Conservation (phyloP, 1,140 invertebrate genomes). For the Anagrus nilaparvatae region DNA sequence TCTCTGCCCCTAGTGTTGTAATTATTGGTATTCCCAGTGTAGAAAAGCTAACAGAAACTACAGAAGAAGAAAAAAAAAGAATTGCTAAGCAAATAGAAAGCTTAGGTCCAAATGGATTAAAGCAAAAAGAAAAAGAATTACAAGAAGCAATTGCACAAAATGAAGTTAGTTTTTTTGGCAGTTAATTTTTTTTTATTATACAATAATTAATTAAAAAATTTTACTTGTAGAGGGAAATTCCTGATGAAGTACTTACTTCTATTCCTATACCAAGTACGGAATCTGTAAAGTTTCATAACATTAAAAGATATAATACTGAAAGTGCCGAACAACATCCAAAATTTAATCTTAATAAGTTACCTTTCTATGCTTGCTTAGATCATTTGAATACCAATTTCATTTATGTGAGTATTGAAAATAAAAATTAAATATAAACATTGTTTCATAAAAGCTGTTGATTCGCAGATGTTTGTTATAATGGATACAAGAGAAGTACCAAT, state of each 20-base stretch:
- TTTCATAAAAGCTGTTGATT: constrained; percentile 14
- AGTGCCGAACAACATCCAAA: constrained; percentile 43
- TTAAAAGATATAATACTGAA: constrained; percentile 48
- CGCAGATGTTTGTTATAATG: constrained; percentile 56
- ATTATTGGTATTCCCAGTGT: constrained; percentile 48
- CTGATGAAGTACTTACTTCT: constrained; percentile 53
- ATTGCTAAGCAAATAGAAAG: constrained; percentile 51
- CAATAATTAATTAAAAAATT: constrained; percentile 1
- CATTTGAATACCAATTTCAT: constrained; percentile 75
- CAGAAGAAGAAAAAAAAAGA: constrained; percentile 55
- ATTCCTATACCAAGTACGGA: constrained; percentile 59
- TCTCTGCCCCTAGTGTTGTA: constrained; percentile 45
- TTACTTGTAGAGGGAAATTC: constrained; percentile 47
- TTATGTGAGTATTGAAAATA: constrained; percentile 53
- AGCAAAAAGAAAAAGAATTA: constrained; percentile 50
- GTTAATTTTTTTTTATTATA: constrained; percentile 4
- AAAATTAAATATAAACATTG: constrained; percentile 7
- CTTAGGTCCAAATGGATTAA: constrained; percentile 60
- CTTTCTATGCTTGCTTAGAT: constrained; percentile 67
- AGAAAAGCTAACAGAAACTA: constrained; percentile 48
- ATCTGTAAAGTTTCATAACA: constrained; percentile 58
- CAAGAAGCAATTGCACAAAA: constrained; percentile 63
- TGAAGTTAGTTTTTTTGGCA: constrained; percentile 45
- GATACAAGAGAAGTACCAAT: constrained; percentile 56
- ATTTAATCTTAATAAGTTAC: constrained; percentile 55